phyloP scores from a whole-genome alignment of 2,888 invertebrate genomes.

The Polymixis lichenea region DNA sequence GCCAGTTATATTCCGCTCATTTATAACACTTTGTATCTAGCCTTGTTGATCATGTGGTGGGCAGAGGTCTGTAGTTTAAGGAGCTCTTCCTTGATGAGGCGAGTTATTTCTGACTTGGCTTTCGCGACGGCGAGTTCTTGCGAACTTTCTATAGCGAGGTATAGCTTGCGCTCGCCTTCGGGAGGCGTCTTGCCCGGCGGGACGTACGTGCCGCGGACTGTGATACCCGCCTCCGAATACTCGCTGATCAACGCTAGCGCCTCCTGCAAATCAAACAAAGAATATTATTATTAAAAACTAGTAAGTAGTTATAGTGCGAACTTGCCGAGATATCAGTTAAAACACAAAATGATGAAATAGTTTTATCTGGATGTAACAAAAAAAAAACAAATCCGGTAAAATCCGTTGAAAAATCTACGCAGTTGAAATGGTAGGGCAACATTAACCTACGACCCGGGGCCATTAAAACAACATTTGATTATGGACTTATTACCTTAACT shows the following conservation, averaged over 20 bases:
- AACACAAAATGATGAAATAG: constrained; percentile 43
- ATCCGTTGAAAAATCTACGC: constrained; percentile 50
- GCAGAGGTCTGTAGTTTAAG: constrained; percentile 96
- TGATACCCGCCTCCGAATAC: constrained; percentile 99
- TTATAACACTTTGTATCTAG: constrained; percentile 98
- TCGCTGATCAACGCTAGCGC: constrained; percentile 99
- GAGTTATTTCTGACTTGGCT: constrained; percentile 98
- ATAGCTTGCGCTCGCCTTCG: constrained; percentile 98
- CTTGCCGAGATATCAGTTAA: constrained; percentile 17
- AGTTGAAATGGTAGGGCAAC: constrained; percentile 21
- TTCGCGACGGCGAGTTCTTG: constrained; percentile 98
- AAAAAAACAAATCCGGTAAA: constrained; percentile 54
- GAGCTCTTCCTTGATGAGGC: constrained; percentile 99
- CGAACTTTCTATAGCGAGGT: constrained; percentile 99
- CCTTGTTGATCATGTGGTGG: constrained; percentile 96
- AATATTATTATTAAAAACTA: constrained; percentile 17
- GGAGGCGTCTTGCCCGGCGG: constrained; percentile 96
- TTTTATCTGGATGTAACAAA: constrained; percentile 51
- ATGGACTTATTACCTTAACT: constrained; percentile 39
- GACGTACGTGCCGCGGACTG: constrained; percentile 99
- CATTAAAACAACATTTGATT: neutral
- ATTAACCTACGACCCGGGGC: neutral
- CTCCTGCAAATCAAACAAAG: constrained; percentile 91
- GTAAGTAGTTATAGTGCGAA: neutral
- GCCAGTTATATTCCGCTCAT: constrained; percentile 72